Base-by-base conservation (phyloP, 1,140 invertebrate genomes). In the Diachasmimorpha longicaudata region DNA sequence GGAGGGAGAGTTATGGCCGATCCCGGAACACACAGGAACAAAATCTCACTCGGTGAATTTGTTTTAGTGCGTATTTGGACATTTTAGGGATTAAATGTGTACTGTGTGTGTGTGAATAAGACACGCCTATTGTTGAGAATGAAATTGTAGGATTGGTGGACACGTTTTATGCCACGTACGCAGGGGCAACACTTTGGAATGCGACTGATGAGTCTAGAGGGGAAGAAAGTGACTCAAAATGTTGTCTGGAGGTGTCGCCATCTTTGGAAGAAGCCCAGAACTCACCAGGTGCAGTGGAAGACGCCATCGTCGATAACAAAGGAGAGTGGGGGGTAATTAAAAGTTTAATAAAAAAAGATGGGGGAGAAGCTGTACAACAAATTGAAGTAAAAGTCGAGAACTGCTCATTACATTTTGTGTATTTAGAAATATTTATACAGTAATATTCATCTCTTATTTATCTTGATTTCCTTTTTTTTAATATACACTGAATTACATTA, bases 391-490 rank as follows among this genome's bases (percentile, higher is more conserved):
- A 46, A 46, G 11, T 46, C 14, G 1, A 16, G 0, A 58, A 4
- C 13, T 63, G 19, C 58, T 63, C 19, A 63, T 63, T 63, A 31
- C 58, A 63, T 63, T 63, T 63, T 63, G 58, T 63, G 21, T 63
- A 63, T 63, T 63, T 63, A 63, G 58, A 63, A 63, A 63, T 63
- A 63, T 63, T 63, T 63, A 63, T 63, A 63, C 58, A 63, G 58
- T 63, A 63, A 63, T 63, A 63, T 25, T 63, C 58, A 63, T 63
- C 58, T 63, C 58, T 63, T 63, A 63, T 63, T 25, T 14, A 63
- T 63, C 25, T 63, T 63, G 21, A 63, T 63, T 63, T 63, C 58
- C 1, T 25, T 63, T 23, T 63, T 63, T 63, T 63, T n/a, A 52
- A 52, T 52, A 63, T 63, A 63, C 58, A 63, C 58, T 63, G 58